These are phyloP conservation scores for Brotogeris chrysoptera DNA, from an alignment of 2,797 vertebrate species.

Conservation along the genomic window DNA sequence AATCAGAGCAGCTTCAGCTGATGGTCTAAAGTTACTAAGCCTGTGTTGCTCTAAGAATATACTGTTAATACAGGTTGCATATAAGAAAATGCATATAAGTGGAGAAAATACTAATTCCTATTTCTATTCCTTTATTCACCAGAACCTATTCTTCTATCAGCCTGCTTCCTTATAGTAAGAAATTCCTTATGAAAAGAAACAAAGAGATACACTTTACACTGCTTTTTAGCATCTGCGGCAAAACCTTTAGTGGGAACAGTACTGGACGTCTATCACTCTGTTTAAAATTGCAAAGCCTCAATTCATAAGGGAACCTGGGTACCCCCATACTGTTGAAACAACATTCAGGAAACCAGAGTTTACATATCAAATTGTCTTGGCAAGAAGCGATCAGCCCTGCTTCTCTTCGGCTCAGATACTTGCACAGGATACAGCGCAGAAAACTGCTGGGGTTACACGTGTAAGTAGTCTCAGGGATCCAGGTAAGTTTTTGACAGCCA, in stretches of 20 bases:
- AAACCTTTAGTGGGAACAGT: neutral
- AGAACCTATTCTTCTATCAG: neutral
- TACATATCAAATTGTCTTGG: neutral
- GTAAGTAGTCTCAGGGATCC: neutral
- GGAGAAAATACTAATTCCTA: neutral
- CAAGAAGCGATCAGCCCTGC: neutral
- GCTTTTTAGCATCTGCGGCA: neutral
- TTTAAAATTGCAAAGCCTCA: neutral
- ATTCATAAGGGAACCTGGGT: neutral
- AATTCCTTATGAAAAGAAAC: neutral
- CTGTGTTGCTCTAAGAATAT: neutral
- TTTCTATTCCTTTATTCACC: neutral
- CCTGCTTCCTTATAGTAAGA: neutral
- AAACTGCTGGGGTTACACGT: fast-evolving
- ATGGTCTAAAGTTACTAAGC: neutral
- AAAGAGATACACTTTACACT: neutral
- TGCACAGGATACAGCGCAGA: neutral
- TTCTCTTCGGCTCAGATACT: neutral
- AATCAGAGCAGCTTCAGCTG: neutral
- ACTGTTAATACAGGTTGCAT: neutral
- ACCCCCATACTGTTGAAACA: neutral
- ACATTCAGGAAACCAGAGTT: neutral
- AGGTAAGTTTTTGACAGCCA: neutral
- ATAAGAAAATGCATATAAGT: no score
- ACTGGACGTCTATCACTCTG: no score